Conservation (phyloP, 2,797 vertebrate species). For the Varecia variegata region DNA sequence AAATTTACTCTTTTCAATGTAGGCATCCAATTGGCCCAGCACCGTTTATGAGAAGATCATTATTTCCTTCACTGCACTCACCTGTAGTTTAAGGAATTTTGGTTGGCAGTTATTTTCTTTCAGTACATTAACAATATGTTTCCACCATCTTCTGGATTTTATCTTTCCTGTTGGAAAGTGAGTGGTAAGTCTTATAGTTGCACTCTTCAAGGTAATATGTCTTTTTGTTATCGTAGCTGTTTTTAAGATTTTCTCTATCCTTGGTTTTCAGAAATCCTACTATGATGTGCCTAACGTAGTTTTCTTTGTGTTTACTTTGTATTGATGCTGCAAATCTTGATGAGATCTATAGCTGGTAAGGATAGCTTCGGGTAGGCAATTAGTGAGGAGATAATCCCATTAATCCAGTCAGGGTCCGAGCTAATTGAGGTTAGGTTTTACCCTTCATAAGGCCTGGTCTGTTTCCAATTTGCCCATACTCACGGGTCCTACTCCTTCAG, state of each 20-base stretch:
- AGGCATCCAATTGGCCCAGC: background rate
- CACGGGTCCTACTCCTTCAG: background rate
- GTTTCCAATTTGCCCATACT: background rate
- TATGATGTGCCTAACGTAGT: background rate
- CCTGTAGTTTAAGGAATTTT: background rate
- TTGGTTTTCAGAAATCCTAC: background rate
- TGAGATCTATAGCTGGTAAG: background rate
- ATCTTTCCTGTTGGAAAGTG: background rate
- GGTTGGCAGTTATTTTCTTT: background rate
- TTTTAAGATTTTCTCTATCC: background rate
- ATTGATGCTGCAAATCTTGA: background rate
- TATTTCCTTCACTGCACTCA: background rate
- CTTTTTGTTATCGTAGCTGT: background rate
- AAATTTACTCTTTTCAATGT: background rate
- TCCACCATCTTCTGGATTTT: background rate
- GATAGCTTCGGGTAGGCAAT: background rate
- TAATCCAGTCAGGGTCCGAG: background rate
- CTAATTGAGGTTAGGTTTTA: background rate
- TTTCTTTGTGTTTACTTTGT: slow-evolving; percentile 13
- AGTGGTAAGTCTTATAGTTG: background rate
- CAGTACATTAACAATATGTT: background rate
- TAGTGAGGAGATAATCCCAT: background rate
- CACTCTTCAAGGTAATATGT: background rate
- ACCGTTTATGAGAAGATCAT: background rate
- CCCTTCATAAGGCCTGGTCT: background rate